Evolutionary conservation across 2,113 vertebrate species (phyloP).

Genomic region (Falcunculus frontatus): DNA sequence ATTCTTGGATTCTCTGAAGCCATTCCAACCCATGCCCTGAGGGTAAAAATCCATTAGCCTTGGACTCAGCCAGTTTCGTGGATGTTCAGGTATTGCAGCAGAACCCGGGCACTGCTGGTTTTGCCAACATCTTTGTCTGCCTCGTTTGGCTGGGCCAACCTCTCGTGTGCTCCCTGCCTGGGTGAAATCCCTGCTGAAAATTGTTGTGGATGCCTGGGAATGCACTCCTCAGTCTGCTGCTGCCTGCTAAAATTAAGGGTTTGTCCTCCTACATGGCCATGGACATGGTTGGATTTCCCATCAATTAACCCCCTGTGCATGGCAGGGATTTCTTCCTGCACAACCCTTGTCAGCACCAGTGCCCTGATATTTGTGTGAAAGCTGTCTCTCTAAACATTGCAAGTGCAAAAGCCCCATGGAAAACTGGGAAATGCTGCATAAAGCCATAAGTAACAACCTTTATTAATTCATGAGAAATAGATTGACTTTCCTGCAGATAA

Average conservation of each 20-base stretch:
- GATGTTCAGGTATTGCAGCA: neutral
- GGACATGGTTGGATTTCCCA: too few species aligned
- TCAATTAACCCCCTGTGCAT: fast-evolving
- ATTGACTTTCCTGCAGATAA: neutral
- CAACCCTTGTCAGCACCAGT: neutral
- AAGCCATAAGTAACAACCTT: neutral
- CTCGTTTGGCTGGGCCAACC: neutral
- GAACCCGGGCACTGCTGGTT: neutral
- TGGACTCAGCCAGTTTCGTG: neutral
- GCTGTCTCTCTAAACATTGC: neutral
- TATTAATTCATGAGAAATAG: neutral
- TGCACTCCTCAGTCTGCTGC: neutral
- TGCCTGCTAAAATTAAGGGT: neutral
- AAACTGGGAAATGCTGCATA: neutral
- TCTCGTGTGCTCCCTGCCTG: neutral
- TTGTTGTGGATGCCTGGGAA: neutral
- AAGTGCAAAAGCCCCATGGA: neutral
- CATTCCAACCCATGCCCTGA: neutral
- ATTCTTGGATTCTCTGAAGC: neutral
- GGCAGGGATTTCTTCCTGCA: neutral
- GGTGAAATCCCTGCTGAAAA: neutral
- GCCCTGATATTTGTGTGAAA: neutral
- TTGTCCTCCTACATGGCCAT: neutral
- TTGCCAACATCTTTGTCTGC: neutral
- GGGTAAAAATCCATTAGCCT: neutral